Percentiles rank a stretch among this genome's conserved stretches.
phyloP scores from a whole-genome alignment of 2,888 invertebrate genomes.

The Belgica antarctica region DNA sequence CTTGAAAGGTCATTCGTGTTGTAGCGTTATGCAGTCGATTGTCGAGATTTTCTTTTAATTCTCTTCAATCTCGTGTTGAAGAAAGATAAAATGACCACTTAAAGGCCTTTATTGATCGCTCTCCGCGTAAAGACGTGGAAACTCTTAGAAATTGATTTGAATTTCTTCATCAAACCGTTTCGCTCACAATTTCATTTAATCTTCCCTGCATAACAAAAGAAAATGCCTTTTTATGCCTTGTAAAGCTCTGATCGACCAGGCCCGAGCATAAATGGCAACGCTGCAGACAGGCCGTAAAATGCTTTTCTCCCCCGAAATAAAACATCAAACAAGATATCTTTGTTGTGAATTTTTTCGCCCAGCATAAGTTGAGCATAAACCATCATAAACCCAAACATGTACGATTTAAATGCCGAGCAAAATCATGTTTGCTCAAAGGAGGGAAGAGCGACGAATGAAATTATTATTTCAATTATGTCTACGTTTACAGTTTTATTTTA shows the following conservation, averaged over 20 bases:
- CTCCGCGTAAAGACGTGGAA: too few relatives aligned
- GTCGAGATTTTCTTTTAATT: too few relatives aligned
- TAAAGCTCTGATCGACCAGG: background rate
- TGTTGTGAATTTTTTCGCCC: background rate
- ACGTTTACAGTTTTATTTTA: constrained; percentile 1
- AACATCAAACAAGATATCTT: constrained; percentile 16
- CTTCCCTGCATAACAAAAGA: background rate
- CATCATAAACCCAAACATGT: constrained; percentile 2
- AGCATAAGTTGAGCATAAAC: background rate
- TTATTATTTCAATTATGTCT: constrained; percentile 36
- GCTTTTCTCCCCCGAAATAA: constrained; percentile 11
- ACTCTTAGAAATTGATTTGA: too few relatives aligned
- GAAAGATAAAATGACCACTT: too few relatives aligned
- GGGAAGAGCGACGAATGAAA: constrained; percentile 16
- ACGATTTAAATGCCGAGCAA: constrained; percentile 2
- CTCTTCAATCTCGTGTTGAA: too few relatives aligned
- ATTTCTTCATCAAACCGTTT: background rate
- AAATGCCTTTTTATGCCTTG: too few relatives aligned
- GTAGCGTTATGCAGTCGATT: too few relatives aligned
- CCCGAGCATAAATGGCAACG: constrained; percentile 5
- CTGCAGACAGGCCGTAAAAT: background rate
- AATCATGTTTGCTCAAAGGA: constrained; percentile 10
- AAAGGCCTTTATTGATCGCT: too few relatives aligned
- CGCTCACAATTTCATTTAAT: constrained; percentile 9
- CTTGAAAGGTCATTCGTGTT: constrained; percentile 42